These are phyloP conservation scores for Amyelois transitella DNA, from an alignment of 1,140 invertebrate genomes.

Conservation along the genomic window DNA sequence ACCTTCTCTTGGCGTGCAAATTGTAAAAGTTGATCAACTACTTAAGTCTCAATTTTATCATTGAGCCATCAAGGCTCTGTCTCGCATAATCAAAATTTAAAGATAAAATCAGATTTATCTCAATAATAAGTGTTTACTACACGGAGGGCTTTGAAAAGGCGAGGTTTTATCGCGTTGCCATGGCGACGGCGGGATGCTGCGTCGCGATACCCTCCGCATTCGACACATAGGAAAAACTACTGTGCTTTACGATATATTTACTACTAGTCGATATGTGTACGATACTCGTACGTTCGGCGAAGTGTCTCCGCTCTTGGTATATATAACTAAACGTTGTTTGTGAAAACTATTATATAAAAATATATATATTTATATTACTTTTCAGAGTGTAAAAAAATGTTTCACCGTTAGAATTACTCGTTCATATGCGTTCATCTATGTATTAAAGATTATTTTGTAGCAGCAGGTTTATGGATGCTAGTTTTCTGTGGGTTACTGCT, in stretches of 20 bases:
- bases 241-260: constrained; percentile 36
- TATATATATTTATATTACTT: neutral
- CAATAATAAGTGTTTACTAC: constrained; percentile 45
- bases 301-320: neutral
- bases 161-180: constrained; percentile 73
- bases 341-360: neutral
- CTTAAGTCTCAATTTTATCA: too few relatives aligned
- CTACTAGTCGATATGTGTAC: constrained; percentile 25
- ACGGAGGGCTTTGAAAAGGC: constrained; percentile 64
- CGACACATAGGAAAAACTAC: constrained; percentile 56
- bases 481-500: too few relatives aligned
- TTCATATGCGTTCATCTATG: too few relatives aligned
- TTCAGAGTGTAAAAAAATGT: neutral
- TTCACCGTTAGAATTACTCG: neutral
- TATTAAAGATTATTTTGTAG: too few relatives aligned
- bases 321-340: neutral
- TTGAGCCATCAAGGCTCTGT: too few relatives aligned
- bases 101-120: constrained; percentile 14
- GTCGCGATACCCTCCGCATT: constrained; percentile 53
- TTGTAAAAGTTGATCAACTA: too few relatives aligned
- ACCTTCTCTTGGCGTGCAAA: too few relatives aligned
- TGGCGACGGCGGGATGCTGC: constrained; percentile 57
- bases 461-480: too few relatives aligned
- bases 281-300: neutral
- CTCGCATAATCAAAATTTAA: too few relatives aligned